phyloP scores from a whole-genome alignment of 2,888 invertebrate species.

The Pollenia amentaria region DNA sequence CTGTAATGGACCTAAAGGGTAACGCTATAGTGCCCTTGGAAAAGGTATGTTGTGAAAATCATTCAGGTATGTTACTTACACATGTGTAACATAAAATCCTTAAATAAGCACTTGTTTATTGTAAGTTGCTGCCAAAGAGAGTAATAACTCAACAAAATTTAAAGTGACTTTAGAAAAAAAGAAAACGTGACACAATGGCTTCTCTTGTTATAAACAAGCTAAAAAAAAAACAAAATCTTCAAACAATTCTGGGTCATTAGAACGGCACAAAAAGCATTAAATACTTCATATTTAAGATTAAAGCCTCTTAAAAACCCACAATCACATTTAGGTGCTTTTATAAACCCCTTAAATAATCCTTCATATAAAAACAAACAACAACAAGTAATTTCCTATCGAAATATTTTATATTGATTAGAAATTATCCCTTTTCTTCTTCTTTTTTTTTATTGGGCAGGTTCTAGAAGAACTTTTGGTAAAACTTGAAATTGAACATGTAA shows the following conservation, averaged over 20 bases:
- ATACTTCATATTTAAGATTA: too few species aligned
- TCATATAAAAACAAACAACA: neutral
- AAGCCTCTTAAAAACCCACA: neutral
- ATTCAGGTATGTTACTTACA: constrained; percentile 5
- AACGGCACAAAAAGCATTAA: neutral
- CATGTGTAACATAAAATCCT: neutral
- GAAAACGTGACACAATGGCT: constrained; percentile 26
- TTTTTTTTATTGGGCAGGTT: constrained; percentile 84
- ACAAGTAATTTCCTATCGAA: constrained; percentile 6
- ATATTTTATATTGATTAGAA: constrained; percentile 6
- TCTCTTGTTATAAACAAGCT: neutral
- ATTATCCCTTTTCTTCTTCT: neutral
- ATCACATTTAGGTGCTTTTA: neutral
- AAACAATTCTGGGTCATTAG: neutral
- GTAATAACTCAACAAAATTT: constrained; percentile 12
- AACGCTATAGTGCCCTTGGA: constrained; percentile 88
- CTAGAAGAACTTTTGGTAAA: constrained; percentile 88
- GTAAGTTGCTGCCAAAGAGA: neutral
- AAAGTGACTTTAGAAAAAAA: constrained; percentile 1
- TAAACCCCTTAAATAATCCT: too few species aligned
- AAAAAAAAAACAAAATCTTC: neutral
- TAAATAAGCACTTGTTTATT: neutral
- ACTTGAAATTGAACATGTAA: constrained; percentile 88
- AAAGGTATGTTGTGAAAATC: constrained; percentile 83
- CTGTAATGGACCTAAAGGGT: constrained; percentile 77